Evolutionary conservation across 2,113 vertebrate species (phyloP).

Genomic region (Coptodon rendalli): DNA sequence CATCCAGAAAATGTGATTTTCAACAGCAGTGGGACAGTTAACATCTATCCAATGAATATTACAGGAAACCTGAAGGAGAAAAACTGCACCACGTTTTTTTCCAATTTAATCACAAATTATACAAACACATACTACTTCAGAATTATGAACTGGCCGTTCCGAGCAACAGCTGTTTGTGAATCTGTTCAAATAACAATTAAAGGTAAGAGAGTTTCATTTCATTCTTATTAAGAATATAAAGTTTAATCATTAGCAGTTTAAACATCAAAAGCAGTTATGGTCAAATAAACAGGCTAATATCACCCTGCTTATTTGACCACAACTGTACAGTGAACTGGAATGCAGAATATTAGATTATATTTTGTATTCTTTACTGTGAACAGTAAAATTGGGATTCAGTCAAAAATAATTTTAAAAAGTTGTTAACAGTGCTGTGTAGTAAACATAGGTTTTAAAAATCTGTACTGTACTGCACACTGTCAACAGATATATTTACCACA

Average conservation of each 20-base stretch:
- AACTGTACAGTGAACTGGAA: background rate
- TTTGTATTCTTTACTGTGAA: background rate
- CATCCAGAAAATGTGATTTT: rapidly evolving
- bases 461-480: background rate
- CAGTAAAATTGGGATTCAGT: background rate
- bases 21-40: rapidly evolving
- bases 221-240: background rate
- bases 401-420: background rate
- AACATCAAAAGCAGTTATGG: background rate
- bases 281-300: background rate
- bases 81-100: background rate
- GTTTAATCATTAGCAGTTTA: background rate
- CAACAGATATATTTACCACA: background rate
- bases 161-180: rapidly evolving
- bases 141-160: rapidly evolving
- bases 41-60: background rate
- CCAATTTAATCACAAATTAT: rapidly evolving
- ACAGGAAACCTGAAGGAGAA: background rate
- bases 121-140: background rate
- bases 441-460: background rate
- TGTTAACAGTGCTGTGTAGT: background rate
- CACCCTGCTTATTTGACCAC: rapidly evolving
- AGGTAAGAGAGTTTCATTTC: background rate
- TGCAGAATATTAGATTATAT: background rate
- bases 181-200: background rate